phyloP scores from a whole-genome alignment of 2,113 vertebrate species.

The Otus sunia region DNA sequence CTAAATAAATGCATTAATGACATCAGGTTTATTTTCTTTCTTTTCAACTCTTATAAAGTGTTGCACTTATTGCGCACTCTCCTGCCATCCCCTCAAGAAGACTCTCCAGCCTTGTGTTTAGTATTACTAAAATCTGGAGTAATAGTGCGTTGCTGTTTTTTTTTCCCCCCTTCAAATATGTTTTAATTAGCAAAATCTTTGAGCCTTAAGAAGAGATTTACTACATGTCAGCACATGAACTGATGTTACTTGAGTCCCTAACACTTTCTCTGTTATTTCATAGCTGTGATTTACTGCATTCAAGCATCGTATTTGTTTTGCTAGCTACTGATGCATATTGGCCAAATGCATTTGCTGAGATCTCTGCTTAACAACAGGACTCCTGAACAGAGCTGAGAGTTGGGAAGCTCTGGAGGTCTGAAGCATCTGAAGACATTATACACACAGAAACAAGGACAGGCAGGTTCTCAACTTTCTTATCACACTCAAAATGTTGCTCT shows the following conservation, averaged over 20 bases:
- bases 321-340: neutral
- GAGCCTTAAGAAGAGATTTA: constrained; percentile 18
- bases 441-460: neutral
- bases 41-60: neutral
- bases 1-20: neutral
- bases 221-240: neutral
- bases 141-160: neutral
- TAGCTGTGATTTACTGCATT: neutral
- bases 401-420: neutral
- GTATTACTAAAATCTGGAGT: neutral
- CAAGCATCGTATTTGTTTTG: neutral
- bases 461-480: neutral
- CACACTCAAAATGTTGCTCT: neutral
- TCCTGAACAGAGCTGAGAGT: neutral
- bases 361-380: neutral
- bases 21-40: neutral
- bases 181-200: constrained; percentile 27
- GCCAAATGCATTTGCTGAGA: neutral
- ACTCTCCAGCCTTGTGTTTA: neutral
- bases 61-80: neutral
- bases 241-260: neutral
- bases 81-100: neutral
- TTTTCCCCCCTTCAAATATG: neutral
- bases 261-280: constrained; percentile 4
- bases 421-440: neutral